Conservation (phyloP, 2,888 invertebrate species). For the Oligia fasciuncula region DNA sequence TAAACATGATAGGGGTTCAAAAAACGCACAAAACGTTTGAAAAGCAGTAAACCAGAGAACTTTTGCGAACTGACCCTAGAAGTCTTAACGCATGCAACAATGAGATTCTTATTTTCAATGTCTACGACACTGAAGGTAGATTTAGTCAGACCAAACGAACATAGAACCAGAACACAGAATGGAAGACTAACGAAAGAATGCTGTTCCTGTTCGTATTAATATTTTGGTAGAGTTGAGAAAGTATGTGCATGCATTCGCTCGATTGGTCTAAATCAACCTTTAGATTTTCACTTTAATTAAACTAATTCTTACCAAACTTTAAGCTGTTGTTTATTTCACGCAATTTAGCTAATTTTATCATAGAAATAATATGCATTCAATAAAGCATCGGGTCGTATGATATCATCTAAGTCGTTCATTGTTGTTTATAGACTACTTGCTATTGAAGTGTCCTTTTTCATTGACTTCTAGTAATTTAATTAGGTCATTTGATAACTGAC, state of each 20-base stretch:
- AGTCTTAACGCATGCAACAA: not conserved
- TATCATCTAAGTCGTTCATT: slow-evolving; percentile 14
- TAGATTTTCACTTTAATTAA: too few relatives aligned
- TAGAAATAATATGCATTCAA: slow-evolving; percentile 2
- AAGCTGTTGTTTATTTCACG: not conserved
- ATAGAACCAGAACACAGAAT: not conserved
- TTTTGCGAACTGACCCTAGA: not conserved
- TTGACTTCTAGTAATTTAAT: slow-evolving; percentile 32
- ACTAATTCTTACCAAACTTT: not conserved
- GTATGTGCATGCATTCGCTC: too few relatives aligned
- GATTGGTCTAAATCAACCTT: too few relatives aligned
- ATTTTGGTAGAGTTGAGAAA: too few relatives aligned
- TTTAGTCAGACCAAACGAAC: too few relatives aligned
- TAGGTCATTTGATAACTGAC: slow-evolving; percentile 33
- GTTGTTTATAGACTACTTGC: slow-evolving; percentile 7
- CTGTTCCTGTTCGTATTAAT: too few relatives aligned
- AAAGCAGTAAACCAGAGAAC: not conserved
- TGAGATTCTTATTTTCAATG: not conserved
- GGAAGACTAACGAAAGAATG: not conserved
- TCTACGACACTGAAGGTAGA: too few relatives aligned
- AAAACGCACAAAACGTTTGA: not conserved
- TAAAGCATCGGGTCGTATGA: not conserved
- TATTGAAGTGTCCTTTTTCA: slow-evolving; percentile 30
- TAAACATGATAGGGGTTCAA: too few relatives aligned
- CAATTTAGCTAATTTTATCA: not conserved